phyloP scores from a whole-genome alignment of 2,113 vertebrate genomes.

The Struthio camelus region DNA sequence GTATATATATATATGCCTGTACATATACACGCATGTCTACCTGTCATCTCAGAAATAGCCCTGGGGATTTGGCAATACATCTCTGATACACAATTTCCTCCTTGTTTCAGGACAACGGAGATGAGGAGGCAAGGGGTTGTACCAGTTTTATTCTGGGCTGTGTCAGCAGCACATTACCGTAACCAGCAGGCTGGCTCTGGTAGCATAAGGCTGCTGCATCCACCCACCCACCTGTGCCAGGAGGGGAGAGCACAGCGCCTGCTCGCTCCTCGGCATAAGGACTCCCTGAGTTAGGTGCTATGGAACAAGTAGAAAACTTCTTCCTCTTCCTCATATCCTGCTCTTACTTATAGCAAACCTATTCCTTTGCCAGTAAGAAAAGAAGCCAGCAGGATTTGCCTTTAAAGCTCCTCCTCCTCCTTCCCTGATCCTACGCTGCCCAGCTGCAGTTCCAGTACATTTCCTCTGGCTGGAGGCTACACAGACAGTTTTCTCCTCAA shows the following conservation, averaged over 20 bases:
- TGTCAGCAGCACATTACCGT: neutral
- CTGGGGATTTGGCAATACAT: neutral
- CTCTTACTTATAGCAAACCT: neutral
- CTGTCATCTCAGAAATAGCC: neutral
- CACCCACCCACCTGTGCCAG: rapidly evolving
- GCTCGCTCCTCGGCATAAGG: neutral
- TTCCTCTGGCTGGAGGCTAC: slow-evolving; percentile 69
- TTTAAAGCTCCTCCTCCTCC: neutral
- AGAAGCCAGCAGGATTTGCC: neutral
- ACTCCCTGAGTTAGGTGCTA: neutral
- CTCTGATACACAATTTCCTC: neutral
- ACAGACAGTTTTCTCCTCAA: slow-evolving; percentile 60
- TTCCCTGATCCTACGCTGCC: neutral
- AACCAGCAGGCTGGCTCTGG: rapidly evolving
- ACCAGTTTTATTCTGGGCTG: neutral
- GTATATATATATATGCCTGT: rapidly evolving
- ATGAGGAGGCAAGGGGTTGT: neutral
- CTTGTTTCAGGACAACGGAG: neutral
- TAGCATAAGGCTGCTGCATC: neutral
- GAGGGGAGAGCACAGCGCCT: neutral
- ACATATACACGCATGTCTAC: neutral
- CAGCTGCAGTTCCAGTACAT: neutral
- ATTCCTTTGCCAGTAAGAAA: neutral
- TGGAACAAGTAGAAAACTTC: neutral
- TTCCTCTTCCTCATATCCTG: neutral